Evolutionary conservation across 2,888 invertebrate genomes (phyloP).

Genomic region (Caenorhabditis panamensis): DNA sequence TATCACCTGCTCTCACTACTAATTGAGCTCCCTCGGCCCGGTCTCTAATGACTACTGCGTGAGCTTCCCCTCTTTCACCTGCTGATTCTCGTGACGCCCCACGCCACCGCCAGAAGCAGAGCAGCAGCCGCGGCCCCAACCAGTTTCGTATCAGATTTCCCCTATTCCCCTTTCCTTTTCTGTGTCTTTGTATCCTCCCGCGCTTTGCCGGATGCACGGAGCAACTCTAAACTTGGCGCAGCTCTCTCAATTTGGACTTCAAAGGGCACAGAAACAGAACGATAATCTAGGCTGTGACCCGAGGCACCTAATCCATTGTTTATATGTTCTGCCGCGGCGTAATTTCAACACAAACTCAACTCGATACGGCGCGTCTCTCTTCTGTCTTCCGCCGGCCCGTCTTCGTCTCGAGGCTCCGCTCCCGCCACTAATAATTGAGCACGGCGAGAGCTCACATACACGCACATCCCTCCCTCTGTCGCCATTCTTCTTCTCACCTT

Average conservation of each 20-base stretch:
- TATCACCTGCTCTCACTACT: conserved; percentile 1
- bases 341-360: conserved; percentile 37
- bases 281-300: not conserved
- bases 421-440: conserved; percentile 47
- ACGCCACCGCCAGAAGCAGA: not conserved
- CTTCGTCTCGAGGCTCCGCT: conserved; percentile 32
- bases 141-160: conserved; percentile 16
- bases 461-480: conserved; percentile 9
- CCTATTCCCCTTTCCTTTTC: not conserved
- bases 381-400: conserved; percentile 1
- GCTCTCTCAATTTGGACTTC: not conserved
- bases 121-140: too few relatives aligned
- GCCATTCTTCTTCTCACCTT: conserved; percentile 42
- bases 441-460: conserved; percentile 6
- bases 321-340: conserved; percentile 15
- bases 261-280: not conserved
- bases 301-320: conserved; percentile 47
- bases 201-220: too few relatives aligned
- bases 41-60: too few relatives aligned
- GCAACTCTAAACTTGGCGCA: too few relatives aligned
- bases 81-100: conserved; percentile 4
- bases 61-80: not conserved
- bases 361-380: conserved; percentile 12
- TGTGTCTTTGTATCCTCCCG: not conserved
- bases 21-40: not conserved